Base-by-base conservation (phyloP, 2,888 invertebrate species). In the Phaedon cochleariae region DNA sequence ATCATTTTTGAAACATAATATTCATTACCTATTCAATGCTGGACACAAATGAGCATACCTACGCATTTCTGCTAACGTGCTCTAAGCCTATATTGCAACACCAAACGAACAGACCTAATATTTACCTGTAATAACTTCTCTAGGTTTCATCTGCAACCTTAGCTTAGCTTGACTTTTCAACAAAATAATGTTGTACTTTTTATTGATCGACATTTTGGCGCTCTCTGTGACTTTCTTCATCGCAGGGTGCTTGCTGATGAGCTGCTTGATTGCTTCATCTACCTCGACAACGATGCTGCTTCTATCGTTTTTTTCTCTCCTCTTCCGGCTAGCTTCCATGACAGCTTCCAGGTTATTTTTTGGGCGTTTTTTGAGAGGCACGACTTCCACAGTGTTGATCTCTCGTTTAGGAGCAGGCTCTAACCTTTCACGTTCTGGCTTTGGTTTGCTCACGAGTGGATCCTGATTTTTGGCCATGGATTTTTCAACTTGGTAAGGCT, bases 121-220 rank as follows among this genome's bases (percentile, higher is more conserved):
- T 10, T 34, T 18, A 34, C 34, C 59, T 45, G 41, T 49, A 22
- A 29, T 21, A 12, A 12, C 7, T 59, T 59, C 64, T 12, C 34
- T 54, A 9, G 45, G 21, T 20, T 59, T 52, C 29, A 53, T 46
- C 37, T 59, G 41, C 31, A 48, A 9, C 22, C 59, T 55, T 5
- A 41, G 41, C 29, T 49, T 41, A 4, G 48, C 15, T 18, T 61
- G 48, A 12, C 55, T 34, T 45, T 67, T 71, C 21, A 68, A n/a
- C 37, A 71, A 46, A 17, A 71, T 60, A 21, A 67, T 64, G 1
- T 67, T 66, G 53, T 67, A 71, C 26, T 64, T 70, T 22, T 31
- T 65, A 54, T 67, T 69, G 4, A 71, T 59, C 29, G 61, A 62
- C 73, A 71, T 71, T 57, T 65, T 68, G 2, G 60, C 67, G 2